Base-by-base conservation (phyloP, 2,113 vertebrate species). In the Rissa tridactyla region DNA sequence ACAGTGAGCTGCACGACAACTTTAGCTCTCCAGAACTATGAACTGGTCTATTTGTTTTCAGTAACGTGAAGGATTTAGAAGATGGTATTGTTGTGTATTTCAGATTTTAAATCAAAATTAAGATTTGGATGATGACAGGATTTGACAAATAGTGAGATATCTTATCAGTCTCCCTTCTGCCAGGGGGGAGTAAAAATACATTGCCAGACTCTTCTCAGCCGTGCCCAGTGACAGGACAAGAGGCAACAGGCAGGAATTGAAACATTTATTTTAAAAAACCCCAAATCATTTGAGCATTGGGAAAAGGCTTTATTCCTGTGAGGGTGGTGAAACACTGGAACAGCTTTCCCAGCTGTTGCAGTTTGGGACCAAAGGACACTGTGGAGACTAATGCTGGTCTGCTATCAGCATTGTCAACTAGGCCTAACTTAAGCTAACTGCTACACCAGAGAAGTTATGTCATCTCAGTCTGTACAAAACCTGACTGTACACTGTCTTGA, bases 211-310 rank as follows among this genome's bases (percentile, higher is more conserved):
- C 6, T 77, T 13, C 32, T n/a, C 20, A n/a, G 25, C 11, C 5
- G 9, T 71, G 22, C 3, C 3, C 22, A 76, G 13, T 68, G 36
- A 55, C 21, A 25, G 29, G 10, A 82, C 5, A 52, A 72, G 15
- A 52, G 5, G 3, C 22, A 88, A 64, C 12, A 2, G 14, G 2
- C 38, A 68, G 0, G 2, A 73, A 73, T 1, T 47, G 21, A 92
- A 77, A 71, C 0, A 55, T 2, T 46, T 2, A 23, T 27, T 54
- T 15, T 6, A 42, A 27, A 13, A 7, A 40, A 26, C 3, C 0
- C 2, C 10, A 61, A 77, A 29, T 42, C 0, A 6, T 27, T 86
- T 73, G 61, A 88, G 12, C 15, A 30, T 26, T 30, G 30, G 22
- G 58, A 68, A 27, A 88, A 1, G 0, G 2, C 1, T 78, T 85